A percentile compares a stretch with the other conserved stretches of the same genome.
These are phyloP conservation scores for Ormyrus rosae DNA, from an alignment of 2,888 invertebrate genomes.

Conservation along the genomic window DNA sequence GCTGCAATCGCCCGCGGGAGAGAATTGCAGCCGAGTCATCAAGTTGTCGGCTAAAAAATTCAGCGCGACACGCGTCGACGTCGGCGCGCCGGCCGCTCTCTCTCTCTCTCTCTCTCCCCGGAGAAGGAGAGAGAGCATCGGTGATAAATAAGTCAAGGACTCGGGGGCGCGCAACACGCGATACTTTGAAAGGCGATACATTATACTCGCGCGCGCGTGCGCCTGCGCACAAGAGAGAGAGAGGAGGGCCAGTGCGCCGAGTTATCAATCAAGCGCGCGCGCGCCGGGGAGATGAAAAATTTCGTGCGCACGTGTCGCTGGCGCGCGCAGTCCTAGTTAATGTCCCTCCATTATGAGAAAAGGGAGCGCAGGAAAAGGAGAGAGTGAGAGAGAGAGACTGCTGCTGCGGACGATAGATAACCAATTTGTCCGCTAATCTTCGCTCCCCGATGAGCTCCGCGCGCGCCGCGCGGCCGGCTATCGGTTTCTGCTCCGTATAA, in stretches of 20 bases:
- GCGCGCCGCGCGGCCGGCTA: background rate
- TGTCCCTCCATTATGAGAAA: conserved; percentile 66
- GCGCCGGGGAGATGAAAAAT: conserved; percentile 65
- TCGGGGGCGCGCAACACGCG: conserved; percentile 19
- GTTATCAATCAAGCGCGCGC: too few species aligned
- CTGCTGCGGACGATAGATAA: conserved; percentile 60
- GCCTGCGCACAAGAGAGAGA: conserved; percentile 44
- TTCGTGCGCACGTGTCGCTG: conserved; percentile 66
- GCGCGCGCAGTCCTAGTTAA: conserved; percentile 65
- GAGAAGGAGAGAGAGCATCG: background rate
- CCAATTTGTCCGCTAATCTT: conserved; percentile 60
- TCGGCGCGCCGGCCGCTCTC: background rate
- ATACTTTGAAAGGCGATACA: conserved; percentile 47
- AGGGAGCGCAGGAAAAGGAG: background rate
- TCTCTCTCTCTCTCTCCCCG: background rate
- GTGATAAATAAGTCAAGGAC: conserved; percentile 53
- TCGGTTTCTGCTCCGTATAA: too few species aligned
- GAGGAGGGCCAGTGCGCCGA: background rate
- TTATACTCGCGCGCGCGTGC: conserved; percentile 13
- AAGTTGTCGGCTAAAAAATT: conserved; percentile 49
- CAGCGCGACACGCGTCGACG: conserved; percentile 16
- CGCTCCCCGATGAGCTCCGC: conserved; percentile 8
- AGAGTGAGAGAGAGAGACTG: background rate
- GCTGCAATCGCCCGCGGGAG: too few species aligned
- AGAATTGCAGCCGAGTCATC: conserved; percentile 6